Evolutionary conservation across 2,113 vertebrate species (phyloP), one percentile per base, ranked within the genome.

Genomic region (Lophotis ruficrista): DNA sequence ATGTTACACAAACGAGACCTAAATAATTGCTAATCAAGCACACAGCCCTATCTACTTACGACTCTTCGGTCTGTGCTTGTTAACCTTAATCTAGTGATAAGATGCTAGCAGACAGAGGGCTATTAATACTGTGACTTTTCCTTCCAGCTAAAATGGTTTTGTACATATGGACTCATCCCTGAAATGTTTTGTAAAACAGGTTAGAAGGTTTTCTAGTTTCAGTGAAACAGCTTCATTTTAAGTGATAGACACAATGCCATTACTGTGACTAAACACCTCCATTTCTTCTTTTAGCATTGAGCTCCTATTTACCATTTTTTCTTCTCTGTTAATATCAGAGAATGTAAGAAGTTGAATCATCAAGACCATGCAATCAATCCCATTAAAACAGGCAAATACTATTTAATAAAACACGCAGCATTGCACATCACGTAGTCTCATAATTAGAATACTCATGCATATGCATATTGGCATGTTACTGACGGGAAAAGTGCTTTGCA

Each of bases 71-170:
- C 89, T 68, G 47, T 47, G 21, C 54, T 82, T 82, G 61, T 93
- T 97, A 94, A 96, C 94, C 89, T 91, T 96, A 97, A 97, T 94
- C 95, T 83, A 60, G 54, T 71, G 75, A 80, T 91, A 82, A 90
- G 57, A 56, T 33, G 45, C 61, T 73, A 90, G 38, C 33, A 90
- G 65, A 83, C 37, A 90, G 47, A 70, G 16, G 33, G 78, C 85
- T 97, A 93, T 96, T 97, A 96, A 95, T 96, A 91, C 9, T 7
- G 2, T 10, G 24, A 22, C 53, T 85, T 82, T 77, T 87, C 50
- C 57, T 90, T 62, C 56, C 62, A 89, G 73, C 10, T 80, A 50
- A 86, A 9, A 41, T 56, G 8, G 3, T 75, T 88, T 76, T 38
- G 45, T 72, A 70, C 56, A 30, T 37, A 54, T 7, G 31, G 62